These are phyloP conservation scores for Anastrepha obliqua DNA, from an alignment of 1,140 invertebrate genomes.

Conservation along the genomic window DNA sequence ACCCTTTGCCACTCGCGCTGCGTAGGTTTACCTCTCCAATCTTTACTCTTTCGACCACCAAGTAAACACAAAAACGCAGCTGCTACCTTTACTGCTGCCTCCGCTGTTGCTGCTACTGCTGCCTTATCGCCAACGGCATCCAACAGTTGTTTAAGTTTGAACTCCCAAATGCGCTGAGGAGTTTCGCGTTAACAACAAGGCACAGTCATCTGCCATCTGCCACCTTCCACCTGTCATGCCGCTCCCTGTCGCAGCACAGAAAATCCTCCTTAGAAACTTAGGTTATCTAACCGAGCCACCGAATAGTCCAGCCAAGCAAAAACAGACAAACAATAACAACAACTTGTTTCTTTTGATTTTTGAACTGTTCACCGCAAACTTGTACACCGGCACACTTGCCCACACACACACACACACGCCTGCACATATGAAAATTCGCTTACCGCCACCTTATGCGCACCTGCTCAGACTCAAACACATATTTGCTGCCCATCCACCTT, in stretches of 20 bases:
- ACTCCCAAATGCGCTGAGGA: background rate
- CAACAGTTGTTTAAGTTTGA: background rate
- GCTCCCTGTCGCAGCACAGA: background rate
- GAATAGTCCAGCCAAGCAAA: background rate
- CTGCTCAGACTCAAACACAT: background rate
- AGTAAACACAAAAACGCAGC: background rate
- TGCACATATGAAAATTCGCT: too few relatives aligned
- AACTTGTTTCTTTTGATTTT: conserved; percentile 37
- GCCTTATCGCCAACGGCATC: background rate
- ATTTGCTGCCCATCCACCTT: too few relatives aligned
- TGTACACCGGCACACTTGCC: background rate
- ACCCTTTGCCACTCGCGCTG: background rate
- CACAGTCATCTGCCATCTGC: background rate
- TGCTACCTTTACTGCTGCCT: background rate
- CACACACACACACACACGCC: too few relatives aligned
- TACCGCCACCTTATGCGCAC: background rate
- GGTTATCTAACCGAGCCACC: conserved; percentile 26
- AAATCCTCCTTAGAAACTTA: conserved; percentile 13
- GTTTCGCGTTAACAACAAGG: conserved; percentile 5
- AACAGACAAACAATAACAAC: background rate
- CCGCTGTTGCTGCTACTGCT: background rate
- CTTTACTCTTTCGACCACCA: background rate
- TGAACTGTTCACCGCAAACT: conserved; percentile 14
- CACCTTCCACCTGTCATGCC: background rate
- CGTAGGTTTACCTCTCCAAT: background rate